These are phyloP conservation scores for Chaenogobius annularis DNA, from an alignment of 2,113 vertebrate species.

Conservation along the genomic window DNA sequence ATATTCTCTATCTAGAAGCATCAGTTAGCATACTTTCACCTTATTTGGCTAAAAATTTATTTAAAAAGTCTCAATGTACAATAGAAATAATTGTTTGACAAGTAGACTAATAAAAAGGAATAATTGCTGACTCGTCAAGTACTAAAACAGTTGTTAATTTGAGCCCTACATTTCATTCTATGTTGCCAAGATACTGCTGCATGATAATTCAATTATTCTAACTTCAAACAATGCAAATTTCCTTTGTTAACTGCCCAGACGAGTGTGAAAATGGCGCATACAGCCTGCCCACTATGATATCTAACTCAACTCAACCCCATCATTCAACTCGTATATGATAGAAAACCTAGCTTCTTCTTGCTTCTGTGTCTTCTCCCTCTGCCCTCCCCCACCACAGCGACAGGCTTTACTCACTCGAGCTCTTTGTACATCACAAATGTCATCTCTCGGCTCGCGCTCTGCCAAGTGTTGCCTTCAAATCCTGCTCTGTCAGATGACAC, in stretches of 20 bases:
- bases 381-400: not conserved
- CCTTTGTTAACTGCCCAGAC: not conserved
- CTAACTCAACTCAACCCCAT: not conserved
- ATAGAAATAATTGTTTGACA: no score
- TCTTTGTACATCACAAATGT: constrained; percentile 18
- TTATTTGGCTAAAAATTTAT: no score
- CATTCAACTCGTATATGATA: not conserved
- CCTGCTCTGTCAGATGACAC: constrained; percentile 20
- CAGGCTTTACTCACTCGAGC: not conserved
- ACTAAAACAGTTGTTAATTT: no score
- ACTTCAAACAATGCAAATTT: not conserved
- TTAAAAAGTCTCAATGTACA: no score
- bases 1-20: no score
- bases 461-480: constrained; percentile 10
- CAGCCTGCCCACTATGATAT: not conserved
- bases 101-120: no score
- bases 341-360: not conserved
- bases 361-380: not conserved
- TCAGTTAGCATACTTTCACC: no score
- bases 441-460: not conserved
- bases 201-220: no score
- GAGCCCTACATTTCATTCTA: no score
- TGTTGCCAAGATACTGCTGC: no score
- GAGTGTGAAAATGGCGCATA: not conserved
- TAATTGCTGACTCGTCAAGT: no score